phyloP scores from a whole-genome alignment of 2,797 vertebrate species.

The Amblyraja radiata region DNA sequence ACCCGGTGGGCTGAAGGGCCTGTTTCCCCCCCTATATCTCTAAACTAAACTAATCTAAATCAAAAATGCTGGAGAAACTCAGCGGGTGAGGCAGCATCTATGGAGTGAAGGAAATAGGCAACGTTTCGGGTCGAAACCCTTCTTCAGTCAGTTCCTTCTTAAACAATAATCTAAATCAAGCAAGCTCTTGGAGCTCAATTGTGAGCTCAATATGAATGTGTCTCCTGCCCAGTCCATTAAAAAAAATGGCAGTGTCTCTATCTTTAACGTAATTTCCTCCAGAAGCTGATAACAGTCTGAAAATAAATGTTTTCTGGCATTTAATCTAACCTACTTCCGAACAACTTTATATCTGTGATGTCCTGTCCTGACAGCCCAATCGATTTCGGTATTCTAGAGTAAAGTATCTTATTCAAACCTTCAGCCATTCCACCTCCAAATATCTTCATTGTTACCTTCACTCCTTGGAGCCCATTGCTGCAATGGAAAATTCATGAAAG shows the following conservation, averaged over 20 bases:
- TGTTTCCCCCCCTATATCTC: no score
- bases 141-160: no score
- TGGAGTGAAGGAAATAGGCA: no score
- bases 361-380: not conserved
- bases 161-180: not conserved
- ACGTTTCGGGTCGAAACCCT: no score
- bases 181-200: not conserved
- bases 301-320: not conserved
- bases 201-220: not conserved
- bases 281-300: not conserved
- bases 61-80: not conserved
- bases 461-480: not conserved
- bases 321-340: no score
- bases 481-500: not conserved
- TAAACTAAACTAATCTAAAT: no score
- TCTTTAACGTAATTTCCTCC: not conserved
- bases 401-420: not conserved
- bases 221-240: not conserved
- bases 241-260: no score
- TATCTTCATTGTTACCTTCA: not conserved
- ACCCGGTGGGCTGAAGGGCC: no score
- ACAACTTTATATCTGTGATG: not conserved
- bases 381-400: not conserved
- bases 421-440: not conserved
- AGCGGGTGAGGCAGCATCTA: no score